Evolutionary conservation across 2,888 invertebrate genomes (phyloP).

Genomic region (Herminia tarsipennalis): DNA sequence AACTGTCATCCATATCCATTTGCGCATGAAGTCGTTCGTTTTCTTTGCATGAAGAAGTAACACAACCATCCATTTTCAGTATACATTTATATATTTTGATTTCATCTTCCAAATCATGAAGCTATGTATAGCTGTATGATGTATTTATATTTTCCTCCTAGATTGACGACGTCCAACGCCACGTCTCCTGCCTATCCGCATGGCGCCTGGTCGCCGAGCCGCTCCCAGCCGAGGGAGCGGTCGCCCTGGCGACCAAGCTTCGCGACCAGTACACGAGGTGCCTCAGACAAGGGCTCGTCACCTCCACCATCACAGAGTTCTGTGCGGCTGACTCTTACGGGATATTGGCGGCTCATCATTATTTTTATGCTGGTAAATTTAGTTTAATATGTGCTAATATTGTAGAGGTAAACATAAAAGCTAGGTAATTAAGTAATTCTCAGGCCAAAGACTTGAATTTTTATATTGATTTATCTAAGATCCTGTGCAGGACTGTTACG

Average conservation of each 20-base stretch:
- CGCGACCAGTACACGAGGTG: conserved; percentile 87
- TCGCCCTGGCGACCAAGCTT: conserved; percentile 86
- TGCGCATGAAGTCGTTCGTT: too few relatives aligned
- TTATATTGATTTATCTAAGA: too few relatives aligned
- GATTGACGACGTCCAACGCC: conserved; percentile 92
- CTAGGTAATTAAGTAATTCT: too few relatives aligned
- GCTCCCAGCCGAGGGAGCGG: conserved; percentile 80
- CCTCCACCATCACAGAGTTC: conserved; percentile 88
- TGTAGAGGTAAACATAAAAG: too few relatives aligned
- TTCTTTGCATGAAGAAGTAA: too few relatives aligned
- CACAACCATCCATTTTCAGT: too few relatives aligned
- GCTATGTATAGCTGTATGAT: too few relatives aligned
- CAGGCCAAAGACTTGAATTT: too few relatives aligned
- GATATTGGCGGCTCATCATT: conserved; percentile 90
- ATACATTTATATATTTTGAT: too few relatives aligned
- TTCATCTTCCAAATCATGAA: too few relatives aligned
- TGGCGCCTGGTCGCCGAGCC: conserved; percentile 90
- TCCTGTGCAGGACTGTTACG: too few relatives aligned
- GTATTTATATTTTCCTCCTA: conserved; percentile 48
- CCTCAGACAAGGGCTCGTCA: conserved; percentile 78
- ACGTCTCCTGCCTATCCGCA: conserved; percentile 91
- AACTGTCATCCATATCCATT: too few relatives aligned
- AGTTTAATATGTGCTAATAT: neutral
- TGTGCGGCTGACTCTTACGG: conserved; percentile 93
- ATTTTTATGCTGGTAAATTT: conserved; percentile 78